Evolutionary conservation across 92 coral and sea anemone genomes (phyloP).

Genomic region (Actinostola sp.): DNA sequence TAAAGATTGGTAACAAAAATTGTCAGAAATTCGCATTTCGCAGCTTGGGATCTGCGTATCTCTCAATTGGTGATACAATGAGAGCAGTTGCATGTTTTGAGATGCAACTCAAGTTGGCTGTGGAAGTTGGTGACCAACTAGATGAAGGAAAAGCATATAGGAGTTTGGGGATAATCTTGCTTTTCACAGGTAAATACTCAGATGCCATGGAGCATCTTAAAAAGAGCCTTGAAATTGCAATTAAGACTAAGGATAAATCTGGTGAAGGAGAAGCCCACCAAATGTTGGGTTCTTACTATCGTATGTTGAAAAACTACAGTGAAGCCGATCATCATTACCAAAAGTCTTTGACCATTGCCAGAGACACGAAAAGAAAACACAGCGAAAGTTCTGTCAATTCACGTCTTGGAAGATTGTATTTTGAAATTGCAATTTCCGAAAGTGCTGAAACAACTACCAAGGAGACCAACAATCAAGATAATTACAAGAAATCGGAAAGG

Average conservation of each 20-base stretch:
- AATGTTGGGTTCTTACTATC: neutral
- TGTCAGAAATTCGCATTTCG: neutral
- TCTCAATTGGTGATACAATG: neutral
- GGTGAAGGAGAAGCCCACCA: neutral
- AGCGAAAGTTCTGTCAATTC: neutral
- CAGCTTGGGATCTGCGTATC: neutral
- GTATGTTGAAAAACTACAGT: neutral
- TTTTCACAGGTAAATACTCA: neutral
- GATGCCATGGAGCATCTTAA: neutral
- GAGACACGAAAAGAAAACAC: neutral
- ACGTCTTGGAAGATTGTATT: neutral
- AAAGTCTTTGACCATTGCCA: neutral
- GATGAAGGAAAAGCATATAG: neutral
- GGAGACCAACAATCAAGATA: neutral
- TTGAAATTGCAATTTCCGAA: neutral
- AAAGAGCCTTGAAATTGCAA: neutral
- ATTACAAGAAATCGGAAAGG: conserved; percentile 2
- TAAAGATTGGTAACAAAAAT: conserved; percentile 9
- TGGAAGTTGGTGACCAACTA: neutral
- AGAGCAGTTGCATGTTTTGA: neutral
- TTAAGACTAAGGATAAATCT: neutral
- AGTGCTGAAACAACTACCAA: neutral
- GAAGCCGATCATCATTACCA: neutral
- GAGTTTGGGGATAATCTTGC: neutral
- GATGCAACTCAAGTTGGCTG: neutral